Evolutionary conservation across 2,888 invertebrate species (phyloP), one percentile per base, ranked within the genome.

Genomic region (Melieria crassipennis): DNA sequence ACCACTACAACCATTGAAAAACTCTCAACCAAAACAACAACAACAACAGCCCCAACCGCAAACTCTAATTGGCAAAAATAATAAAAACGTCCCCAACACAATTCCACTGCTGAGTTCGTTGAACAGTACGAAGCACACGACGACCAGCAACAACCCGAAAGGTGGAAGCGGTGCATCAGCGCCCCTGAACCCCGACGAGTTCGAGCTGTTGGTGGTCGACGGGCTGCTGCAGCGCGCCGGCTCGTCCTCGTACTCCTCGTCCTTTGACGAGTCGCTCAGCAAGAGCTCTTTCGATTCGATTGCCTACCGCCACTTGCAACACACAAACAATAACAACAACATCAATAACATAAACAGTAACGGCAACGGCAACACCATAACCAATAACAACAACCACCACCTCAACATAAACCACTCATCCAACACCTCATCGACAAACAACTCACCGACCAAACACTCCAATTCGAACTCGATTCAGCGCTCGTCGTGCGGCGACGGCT

Each of bases 211-310:
- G 46, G 66, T 50, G 6, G 48, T 67, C 50, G 66, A 67, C 55
- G 62, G 62, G 4, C 16, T 68, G 55, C 52, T 85, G 3, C 84
- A 83, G 75, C 80, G 84, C 63, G 84, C 85, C 64, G 81, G 79
- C 68, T 82, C 83, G 30, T 81, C 83, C 52, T 82, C 83, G 4
- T 79, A 80, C 67, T 79, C 84, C 11, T 81, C 75, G 7, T 77
- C 83, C n/a, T 80, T 79, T 7, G 85, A 82, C 73, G 87, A 85
- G 75, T 77, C 80, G 70, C 72, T 83, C 74, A 84, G 83, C 77
- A 85, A 85, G 62, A 84, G 83, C 63, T 80, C 86, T 60, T 86
- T 86, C 61, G 87, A 86, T 76, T 85, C 86, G 7, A 86, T 87
- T 69, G 84, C 83, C 62, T 86, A 82, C 77, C 82, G 80, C 61